A percentile compares a stretch with the other conserved stretches of the same genome.
Conservation (phyloP, 2,888 invertebrate genomes). For the Caenorhabditis uteleia region DNA sequence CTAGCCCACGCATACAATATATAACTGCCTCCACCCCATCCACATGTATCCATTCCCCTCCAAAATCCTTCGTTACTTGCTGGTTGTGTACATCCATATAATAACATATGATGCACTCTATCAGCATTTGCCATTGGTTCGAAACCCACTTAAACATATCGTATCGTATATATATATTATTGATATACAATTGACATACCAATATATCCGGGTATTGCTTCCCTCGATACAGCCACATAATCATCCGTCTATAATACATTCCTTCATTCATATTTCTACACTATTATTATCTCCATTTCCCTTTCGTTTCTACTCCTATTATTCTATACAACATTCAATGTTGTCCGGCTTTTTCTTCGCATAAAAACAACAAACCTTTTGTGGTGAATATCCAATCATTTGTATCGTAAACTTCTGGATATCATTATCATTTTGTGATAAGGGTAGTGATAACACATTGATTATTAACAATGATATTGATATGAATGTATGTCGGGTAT, state of each 20-base stretch:
- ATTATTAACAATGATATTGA: background rate
- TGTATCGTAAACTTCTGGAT: constrained; percentile 56
- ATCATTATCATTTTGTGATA: constrained; percentile 27
- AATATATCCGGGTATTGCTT: constrained; percentile 66
- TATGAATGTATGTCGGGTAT: background rate
- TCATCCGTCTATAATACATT: constrained; percentile 58
- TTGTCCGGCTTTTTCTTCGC: no score
- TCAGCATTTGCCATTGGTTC: constrained; percentile 74
- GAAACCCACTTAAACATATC: constrained; percentile 71
- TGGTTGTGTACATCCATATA: constrained; percentile 74
- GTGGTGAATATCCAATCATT: constrained; percentile 60
- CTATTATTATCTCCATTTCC: background rate
- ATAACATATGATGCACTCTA: constrained; percentile 75
- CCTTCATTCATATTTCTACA: background rate
- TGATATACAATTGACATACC: constrained; percentile 37
- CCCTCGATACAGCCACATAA: constrained; percentile 64
- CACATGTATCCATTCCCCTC: constrained; percentile 71
- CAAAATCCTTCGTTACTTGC: constrained; percentile 73
- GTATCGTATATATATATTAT: background rate
- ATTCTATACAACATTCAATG: no score
- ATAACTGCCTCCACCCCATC: constrained; percentile 65
- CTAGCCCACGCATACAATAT: constrained; percentile 77
- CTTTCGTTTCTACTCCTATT: no score
- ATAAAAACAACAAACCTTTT: constrained; percentile 32
- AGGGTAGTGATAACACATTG: background rate